Base-by-base conservation (phyloP, 2,888 invertebrate species). In the Callimorpha dominula region DNA sequence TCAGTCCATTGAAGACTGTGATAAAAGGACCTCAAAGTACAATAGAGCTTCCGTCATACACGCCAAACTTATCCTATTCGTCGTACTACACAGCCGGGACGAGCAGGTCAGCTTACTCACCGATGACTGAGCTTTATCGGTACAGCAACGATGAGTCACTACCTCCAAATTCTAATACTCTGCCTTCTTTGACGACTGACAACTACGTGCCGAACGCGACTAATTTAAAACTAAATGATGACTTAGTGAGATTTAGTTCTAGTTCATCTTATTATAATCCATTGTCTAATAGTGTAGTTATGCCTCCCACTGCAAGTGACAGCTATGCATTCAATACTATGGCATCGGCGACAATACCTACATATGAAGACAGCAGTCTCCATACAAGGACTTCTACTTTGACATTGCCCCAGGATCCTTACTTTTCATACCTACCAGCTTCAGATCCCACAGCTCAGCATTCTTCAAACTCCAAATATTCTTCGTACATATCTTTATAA, bases 121-220 rank as follows among this genome's bases (percentile, higher is more conserved):
- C 94, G 63, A 90, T 94, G 87, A 78, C 94, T 60, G 95, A 95
- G 77, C 91, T 91, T 92, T 94, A 94, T 93, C 93, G 95, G 80
- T 94, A 93, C 85, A 81, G 85, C 68, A 92, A 85, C 88, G 95
- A 95, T 94, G 95, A 95, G 81, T 94, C 94, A 95, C 81, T 94
- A 86, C 89, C 91, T 76, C 87, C 89, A 78, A 94, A 91, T 92
- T 87, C 93, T 81, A 87, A 84, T 62, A 66, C 91, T 69, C 81
- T 95, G 82, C 85, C 93, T 70, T 81, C 93, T 76, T 73, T 95
- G 73, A 77, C 90, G 78, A 85, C 93, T 76, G 95, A 95, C 86
- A 94, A 87, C 78, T 95, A 95, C 82, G 91, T 95, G 20, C 95
- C 95, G 8, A 95, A 95, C 77, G 94, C 95, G 78, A 88, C 91